These are phyloP conservation scores for Netelia inedita DNA, from an alignment of 2,888 invertebrate species.

Conservation along the genomic window DNA sequence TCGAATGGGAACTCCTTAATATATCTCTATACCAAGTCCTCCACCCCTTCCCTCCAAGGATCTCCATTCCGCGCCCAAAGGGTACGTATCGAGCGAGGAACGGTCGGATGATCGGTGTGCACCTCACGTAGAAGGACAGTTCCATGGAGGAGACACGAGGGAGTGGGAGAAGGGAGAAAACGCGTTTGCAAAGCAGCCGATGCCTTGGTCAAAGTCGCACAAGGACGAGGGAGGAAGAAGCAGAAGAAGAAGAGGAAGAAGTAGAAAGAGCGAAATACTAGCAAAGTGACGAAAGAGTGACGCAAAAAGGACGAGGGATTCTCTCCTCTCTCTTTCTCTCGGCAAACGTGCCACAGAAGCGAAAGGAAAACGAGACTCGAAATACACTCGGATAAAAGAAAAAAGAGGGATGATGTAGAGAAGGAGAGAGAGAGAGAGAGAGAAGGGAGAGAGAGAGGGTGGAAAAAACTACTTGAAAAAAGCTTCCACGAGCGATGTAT, in stretches of 20 bases:
- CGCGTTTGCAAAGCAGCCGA: conserved; percentile 46
- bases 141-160: conserved; percentile 55
- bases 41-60: neutral
- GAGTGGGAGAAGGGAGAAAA: conserved; percentile 60
- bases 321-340: conserved; percentile 25
- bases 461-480: conserved; percentile 43
- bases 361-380: conserved; percentile 49
- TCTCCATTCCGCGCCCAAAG: conserved; percentile 72
- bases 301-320: conserved; percentile 23
- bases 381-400: conserved; percentile 49
- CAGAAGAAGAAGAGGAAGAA: conserved; percentile 34
- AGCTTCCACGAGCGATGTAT: conserved; percentile 31
- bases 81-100: conserved; percentile 84
- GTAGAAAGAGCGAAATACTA: conserved; percentile 19
- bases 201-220: conserved; percentile 75
- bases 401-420: neutral
- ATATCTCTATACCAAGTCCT: neutral
- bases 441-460: too few species aligned
- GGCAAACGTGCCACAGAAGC: neutral
- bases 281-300: conserved; percentile 56
- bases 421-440: neutral
- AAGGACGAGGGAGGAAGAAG: conserved; percentile 67
- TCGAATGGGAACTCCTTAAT: conserved; percentile 34
- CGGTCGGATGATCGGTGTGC: conserved; percentile 83
- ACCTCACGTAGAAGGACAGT: conserved; percentile 81